Conservation (phyloP, 2,797 vertebrate species). For the Threskiornis aethiopicus region DNA sequence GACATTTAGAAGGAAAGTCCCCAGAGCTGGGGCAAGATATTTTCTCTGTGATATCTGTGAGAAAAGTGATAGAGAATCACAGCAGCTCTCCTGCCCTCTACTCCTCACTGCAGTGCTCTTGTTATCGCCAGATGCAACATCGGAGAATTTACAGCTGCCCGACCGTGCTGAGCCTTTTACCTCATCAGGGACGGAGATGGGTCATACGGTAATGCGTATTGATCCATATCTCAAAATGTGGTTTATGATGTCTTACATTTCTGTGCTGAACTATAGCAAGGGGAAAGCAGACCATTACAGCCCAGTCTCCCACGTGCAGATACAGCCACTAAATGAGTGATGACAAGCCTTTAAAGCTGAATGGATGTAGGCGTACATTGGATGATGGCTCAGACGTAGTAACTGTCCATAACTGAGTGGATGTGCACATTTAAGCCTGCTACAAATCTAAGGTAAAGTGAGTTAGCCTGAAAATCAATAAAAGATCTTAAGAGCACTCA, state of each 20-base stretch:
- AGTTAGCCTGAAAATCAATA: slow-evolving; percentile 43
- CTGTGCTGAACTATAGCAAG: background rate
- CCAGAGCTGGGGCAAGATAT: background rate
- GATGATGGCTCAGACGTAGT: slow-evolving; percentile 16
- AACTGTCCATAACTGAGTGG: slow-evolving; percentile 14
- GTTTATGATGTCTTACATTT: slow-evolving; percentile 40
- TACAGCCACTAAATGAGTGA: background rate
- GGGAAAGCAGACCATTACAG: background rate
- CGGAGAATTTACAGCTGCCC: slow-evolving; percentile 23
- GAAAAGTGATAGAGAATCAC: background rate
- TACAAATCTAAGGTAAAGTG: slow-evolving; percentile 39
- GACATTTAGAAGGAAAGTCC: background rate
- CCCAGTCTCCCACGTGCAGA: background rate
- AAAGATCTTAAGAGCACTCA: slow-evolving; percentile 13
- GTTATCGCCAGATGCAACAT: background rate
- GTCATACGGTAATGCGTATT: slow-evolving; percentile 42
- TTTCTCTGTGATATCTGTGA: background rate
- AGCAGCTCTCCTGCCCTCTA: background rate
- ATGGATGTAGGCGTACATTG: background rate
- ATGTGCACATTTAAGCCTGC: background rate
- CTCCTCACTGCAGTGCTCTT: background rate
- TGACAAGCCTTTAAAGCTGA: slow-evolving; percentile 16
- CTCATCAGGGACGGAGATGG: slow-evolving; percentile 20
- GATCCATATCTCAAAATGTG: slow-evolving; percentile 27
- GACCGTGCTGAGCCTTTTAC: slow-evolving; percentile 21